Base-by-base conservation (phyloP, 1,140 invertebrate genomes). In the Piezodorus guildinii region DNA sequence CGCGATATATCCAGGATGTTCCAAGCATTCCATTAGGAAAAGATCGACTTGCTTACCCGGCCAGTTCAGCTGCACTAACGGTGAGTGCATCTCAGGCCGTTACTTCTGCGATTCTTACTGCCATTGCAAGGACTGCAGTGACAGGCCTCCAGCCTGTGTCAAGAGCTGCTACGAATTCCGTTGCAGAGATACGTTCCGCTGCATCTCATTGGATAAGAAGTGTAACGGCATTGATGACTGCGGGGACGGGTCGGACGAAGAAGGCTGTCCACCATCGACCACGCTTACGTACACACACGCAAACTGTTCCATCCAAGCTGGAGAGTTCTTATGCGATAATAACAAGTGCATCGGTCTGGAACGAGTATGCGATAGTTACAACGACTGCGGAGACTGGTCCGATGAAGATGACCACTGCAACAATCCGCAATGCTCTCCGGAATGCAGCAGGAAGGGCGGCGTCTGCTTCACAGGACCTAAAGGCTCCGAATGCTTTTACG, bases 201-300 rank as follows among this genome's bases (percentile, higher is more conserved):
- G 83, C 72, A 77, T 85, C 45, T 68, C 76, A 16, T 76, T 75
- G 63, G 62, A 69, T n/a, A 70, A 72, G 34, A 75, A 77, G 68
- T 89, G 87, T 74, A 83, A 89, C 75, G 84, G 83, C 45, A 69
- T 77, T 12, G 78, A 83, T 68, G 81, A 88, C 70, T 89, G 86
- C 72, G 80, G 76, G 3, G 85, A 88, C 71, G 77, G 78, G 65
- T 80, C 77, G 17, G 87, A 89, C 72, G 86, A 89, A 74, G 72
- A 73, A 68, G 78, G 80, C 62, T 87, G 85, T 69, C 15, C 12
- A 10, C 1, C 10, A 9, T 4, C 14, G 4, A 56, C 15, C 17
- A 21, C 2, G 9, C 52, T 25, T 6, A 6, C 52, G 2, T 16
- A 27, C 3, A 17, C n/a, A 21, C 5, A 49, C n/a, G 14, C 17